These are phyloP conservation scores for Heliconius nattereri DNA, from an alignment of 1,140 invertebrate species.

Conservation along the genomic window DNA sequence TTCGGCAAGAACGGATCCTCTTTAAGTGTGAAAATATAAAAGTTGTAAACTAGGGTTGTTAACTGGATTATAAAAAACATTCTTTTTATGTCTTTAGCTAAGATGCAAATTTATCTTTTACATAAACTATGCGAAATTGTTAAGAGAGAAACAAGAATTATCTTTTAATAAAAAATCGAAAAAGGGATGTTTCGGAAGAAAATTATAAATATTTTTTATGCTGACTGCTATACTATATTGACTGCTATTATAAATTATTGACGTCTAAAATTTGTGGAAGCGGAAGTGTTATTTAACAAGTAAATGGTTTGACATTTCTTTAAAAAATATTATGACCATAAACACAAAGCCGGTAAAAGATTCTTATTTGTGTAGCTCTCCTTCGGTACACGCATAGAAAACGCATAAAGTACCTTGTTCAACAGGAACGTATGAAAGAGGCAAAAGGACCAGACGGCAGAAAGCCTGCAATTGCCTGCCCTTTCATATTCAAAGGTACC, in stretches of 20 bases:
- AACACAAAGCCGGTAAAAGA: neutral
- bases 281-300: neutral
- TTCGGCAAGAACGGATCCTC: neutral
- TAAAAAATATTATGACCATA: neutral
- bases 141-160: neutral
- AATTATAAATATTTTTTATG: neutral
- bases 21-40: neutral
- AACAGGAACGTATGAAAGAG: slow-evolving; percentile 18
- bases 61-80: neutral
- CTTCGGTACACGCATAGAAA: slow-evolving; percentile 28
- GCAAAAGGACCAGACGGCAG: slow-evolving; percentile 10
- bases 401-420: slow-evolving; percentile 27
- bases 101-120: neutral
- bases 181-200: neutral
- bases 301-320: neutral
- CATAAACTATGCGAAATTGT: neutral
- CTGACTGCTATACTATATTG: no score
- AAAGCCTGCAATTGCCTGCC: slow-evolving; percentile 24
- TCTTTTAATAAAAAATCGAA: neutral
- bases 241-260: no score
- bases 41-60: neutral
- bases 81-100: neutral
- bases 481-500: slow-evolving; percentile 28
- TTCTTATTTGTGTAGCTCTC: neutral
- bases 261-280: neutral